Percentiles rank a stretch among this genome's conserved stretches.
Evolutionary conservation across 2,888 invertebrate genomes (phyloP).

Genomic region (Sphaerophoria rueppellii): DNA sequence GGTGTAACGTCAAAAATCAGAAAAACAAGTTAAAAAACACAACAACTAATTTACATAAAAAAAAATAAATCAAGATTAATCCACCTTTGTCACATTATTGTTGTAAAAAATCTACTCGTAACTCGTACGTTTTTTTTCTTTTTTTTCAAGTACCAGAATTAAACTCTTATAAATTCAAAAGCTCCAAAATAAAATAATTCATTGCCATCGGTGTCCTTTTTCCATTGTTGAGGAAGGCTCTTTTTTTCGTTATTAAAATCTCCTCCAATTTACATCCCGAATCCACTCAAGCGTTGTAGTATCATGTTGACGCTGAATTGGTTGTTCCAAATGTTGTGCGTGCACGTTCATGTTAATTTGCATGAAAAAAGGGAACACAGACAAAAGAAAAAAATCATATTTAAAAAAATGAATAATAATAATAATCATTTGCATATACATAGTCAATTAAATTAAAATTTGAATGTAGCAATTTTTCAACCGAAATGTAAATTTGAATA

Average conservation of each 20-base stretch:
- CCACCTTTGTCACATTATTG: constrained; percentile 17
- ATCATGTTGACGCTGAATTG: constrained; percentile 59
- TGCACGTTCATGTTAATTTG: constrained; percentile 45
- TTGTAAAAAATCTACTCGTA: constrained; percentile 4
- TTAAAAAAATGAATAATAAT: constrained; percentile 30
- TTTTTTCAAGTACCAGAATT: background rate
- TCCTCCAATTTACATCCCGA: constrained; percentile 64
- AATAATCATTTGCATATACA: constrained; percentile 57
- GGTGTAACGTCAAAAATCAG: background rate
- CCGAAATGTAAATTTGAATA: constrained; percentile 29
- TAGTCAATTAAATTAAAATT: constrained; percentile 70
- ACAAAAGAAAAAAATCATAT: background rate
- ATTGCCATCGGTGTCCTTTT: constrained; percentile 36
- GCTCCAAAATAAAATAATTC: constrained; percentile 41
- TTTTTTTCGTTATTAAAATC: constrained; percentile 58
- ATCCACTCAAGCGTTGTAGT: constrained; percentile 59
- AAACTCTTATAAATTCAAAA: constrained; percentile 44
- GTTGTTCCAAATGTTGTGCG: constrained; percentile 57
- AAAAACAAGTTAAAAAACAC: background rate
- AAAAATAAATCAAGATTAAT: constrained; percentile 39
- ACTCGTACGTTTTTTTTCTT: background rate
- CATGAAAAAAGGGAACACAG: constrained; percentile 17
- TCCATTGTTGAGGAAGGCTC: background rate
- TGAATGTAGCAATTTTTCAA: constrained; percentile 56
- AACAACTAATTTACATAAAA: constrained; percentile 2